phyloP scores from a whole-genome alignment of 1,140 invertebrate genomes.

The Penaeus chinensis region DNA sequence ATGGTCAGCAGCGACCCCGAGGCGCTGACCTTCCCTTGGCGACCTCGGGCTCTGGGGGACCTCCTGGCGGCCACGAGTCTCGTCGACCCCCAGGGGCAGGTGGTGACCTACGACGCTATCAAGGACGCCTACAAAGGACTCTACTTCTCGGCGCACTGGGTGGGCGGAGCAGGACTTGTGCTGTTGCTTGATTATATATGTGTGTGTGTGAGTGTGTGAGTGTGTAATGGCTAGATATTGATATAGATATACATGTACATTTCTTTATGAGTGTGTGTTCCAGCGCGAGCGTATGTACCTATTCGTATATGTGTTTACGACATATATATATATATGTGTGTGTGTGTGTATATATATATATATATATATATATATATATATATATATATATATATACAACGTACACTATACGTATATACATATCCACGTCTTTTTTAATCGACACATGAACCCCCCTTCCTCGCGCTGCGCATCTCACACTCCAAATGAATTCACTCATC shows the following conservation, averaged over 20 bases:
- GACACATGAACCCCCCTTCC: no score
- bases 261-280: no score
- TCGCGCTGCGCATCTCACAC: no score
- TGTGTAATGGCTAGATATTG: no score
- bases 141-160: conserved; percentile 88
- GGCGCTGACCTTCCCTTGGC: conserved; percentile 79
- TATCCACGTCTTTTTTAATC: neutral
- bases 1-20: conserved; percentile 76
- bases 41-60: conserved; percentile 73
- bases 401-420: conserved; percentile 64
- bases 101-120: conserved; percentile 66
- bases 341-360: no score
- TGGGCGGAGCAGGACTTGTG: conserved; percentile 67
- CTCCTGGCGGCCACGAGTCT: conserved; percentile 75
- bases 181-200: conserved; percentile 23
- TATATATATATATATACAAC: neutral
- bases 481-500: no score
- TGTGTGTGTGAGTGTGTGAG: neutral
- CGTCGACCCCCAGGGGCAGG: conserved; percentile 72
- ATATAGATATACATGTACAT: no score
- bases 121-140: conserved; percentile 77
- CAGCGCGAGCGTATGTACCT: no score
- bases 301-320: no score
- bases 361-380: no score
- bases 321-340: no score